Base-by-base conservation (phyloP, 1,140 invertebrate genomes). In the Ostrea denselamellosa region DNA sequence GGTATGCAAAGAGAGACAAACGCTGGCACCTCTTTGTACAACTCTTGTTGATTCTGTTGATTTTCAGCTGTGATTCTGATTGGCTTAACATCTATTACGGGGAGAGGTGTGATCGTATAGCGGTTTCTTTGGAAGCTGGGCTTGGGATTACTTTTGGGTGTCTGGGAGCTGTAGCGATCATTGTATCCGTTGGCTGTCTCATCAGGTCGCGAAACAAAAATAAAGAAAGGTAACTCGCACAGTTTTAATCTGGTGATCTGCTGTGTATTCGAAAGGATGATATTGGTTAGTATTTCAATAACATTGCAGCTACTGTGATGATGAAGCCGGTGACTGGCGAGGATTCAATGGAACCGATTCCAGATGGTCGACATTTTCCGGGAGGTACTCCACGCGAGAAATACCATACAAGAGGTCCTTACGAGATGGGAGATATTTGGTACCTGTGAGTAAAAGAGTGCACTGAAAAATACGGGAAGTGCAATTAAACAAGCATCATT, bases 31-130 rank as follows among this genome's bases (percentile, higher is more conserved):
- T n/a, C n/a, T n/a, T n/a, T n/a, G n/a, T n/a, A n/a, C n/a, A n/a
- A n/a, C n/a, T n/a, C n/a, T 44, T 44, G 34, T 5, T 44, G 34
- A 44, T 44, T 7, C 7, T 62, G 56, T 62, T 62, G 22, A 0
- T 17, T 81, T 81, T 81, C 25, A 83, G 82, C 8, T 83, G 82
- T 19, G 19, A 22, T 7, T 83, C 44, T 9, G n/a, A 54, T 83
- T 83, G 82, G 82, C 51, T 83, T 4, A 83, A 52, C 19, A 54
- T 83, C n/a, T 83, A 83, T 54, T 83, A 83, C 10, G 82, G 82
- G 17, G 34, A n/a, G 44, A 53, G 52, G 8, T 83, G 82, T 51
- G 51, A 83, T 8, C 51, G 52, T 28, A 17, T n/a, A 83, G 52
- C 82, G 14, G 44, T 54, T n/a, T 53, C 82, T 19, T 19, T 83